Base-by-base conservation (phyloP, 2,797 vertebrate genomes). In the Pseudochirops corinnae region DNA sequence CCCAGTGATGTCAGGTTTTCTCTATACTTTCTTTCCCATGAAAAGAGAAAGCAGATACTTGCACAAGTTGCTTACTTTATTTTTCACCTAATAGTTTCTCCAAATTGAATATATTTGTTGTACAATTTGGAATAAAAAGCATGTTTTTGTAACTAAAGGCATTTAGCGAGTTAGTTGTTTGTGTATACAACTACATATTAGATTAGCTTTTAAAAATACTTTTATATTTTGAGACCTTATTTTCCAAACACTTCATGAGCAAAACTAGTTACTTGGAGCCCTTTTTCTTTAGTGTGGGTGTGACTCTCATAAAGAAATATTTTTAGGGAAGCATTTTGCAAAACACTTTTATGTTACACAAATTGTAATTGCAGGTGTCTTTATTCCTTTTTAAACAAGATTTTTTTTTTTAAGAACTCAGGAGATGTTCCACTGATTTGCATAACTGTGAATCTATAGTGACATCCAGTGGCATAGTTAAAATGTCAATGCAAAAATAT, bases 401-500 rank as follows among this genome's bases (percentile, higher is more conserved):
- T 91, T 46, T 96, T 93, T 96, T 93, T 95, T 96, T 53, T 94
- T 5, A 11, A n/a, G 46, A 46, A 29, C 55, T n/a, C 55, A n/a
- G 7, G 11, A 52, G 18, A 0, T 1, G 0, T 29, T 56, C 4
- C 4, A 93, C 55, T 92, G 82, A 24, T 58, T 5, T 57, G 91
- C 58, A 29, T 82, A 53, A 90, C 18, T 58, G 33, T 67, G 62
- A 56, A 62, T 90, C 31, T 93, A 56, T 16, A 96, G 6, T 91
- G 96, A 95, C 92, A 46, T 92, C 56, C 91, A 92, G 67, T 39
- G 52, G 50, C 93, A 93, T 62, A 90, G 53, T 93, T 94, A 94
- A 94, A 96, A 94, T 93, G 31, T 50, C 55, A 96, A 90, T 31
- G 74, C 21, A 87, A 46, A 87, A 24, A 46, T 24, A 46, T 24